Base-by-base conservation (phyloP, 1,140 invertebrate species). In the Contarinia nasturtii region DNA sequence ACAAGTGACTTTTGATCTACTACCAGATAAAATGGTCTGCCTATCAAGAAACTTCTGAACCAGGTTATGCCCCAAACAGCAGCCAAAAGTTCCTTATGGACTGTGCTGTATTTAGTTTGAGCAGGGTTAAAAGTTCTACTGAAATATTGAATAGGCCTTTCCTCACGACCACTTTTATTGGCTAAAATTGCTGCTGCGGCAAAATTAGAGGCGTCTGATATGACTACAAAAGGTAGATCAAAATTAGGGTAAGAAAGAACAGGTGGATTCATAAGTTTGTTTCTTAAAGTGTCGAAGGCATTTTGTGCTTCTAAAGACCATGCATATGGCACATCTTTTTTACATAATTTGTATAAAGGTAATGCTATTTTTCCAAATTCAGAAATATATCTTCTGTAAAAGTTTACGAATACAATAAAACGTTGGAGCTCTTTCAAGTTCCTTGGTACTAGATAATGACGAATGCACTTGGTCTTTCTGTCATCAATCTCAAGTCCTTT, bases 321-420 rank as follows among this genome's bases (percentile, higher is more conserved):
- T 48, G 27, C 43, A 53, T 61, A 57, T 17, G 38, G 10, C 20
- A 45, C 48, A 48, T 59, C 53, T 51, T 64, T 59, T 53, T 59
- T 61, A 20, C 66, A 41, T 48, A 65, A 50, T 21, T 54, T 41
- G 41, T 48, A 58, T 33, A 68, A 50, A 14, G 64, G 61, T 54
- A 57, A 52, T 12, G 61, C 55, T 33, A 60, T 53, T 50, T 54
- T 48, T 0, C 59, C 50, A 48, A 61, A 68, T 40, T 57, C 48
- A n/a, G 41, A 43, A 20, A 70, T 62, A 50, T 67, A 69, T 51
- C 55, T 52, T 19, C 65, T 20, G 48, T 69, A 70, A 51, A 67
- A 69, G 7, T 59, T 56, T 7, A 48, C 47, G 8, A 69, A 49
- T 21, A 68, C 69, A 43, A 71, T 42, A 52, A 70, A 71, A 41